A percentile compares a stretch with the other conserved stretches of the same genome.
Evolutionary conservation across 2,797 vertebrate genomes (phyloP).

Genomic region (Onychomys torridus): DNA sequence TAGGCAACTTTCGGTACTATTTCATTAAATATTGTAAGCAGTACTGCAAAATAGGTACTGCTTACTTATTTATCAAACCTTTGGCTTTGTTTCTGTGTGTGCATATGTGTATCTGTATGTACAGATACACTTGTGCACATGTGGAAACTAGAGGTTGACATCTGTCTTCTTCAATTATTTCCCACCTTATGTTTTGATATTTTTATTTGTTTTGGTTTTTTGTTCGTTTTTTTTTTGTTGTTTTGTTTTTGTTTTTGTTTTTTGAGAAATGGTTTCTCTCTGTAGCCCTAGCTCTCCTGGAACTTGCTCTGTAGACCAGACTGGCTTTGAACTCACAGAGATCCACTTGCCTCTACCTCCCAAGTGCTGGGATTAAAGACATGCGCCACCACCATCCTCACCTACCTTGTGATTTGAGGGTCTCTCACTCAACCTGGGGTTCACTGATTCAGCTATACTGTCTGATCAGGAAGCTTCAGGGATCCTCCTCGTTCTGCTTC

Average conservation of each 20-base stretch:
- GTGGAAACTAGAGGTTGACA: not conserved
- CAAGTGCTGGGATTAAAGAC: not conserved
- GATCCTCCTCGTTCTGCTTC: not conserved
- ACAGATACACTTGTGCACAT: not conserved
- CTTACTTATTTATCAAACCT: not conserved
- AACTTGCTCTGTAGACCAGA: not conserved
- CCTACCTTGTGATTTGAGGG: not conserved
- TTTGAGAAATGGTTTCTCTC: not conserved
- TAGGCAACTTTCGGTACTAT: not conserved
- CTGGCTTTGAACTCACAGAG: not conserved
- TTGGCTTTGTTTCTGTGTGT: not conserved
- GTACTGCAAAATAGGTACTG: not conserved
- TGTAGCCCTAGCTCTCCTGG: not conserved
- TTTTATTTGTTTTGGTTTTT: not conserved
- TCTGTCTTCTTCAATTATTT: not conserved
- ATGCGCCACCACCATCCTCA: fast-evolving
- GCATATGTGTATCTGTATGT: not conserved
- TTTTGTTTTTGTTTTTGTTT: not conserved
- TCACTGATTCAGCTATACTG: not conserved
- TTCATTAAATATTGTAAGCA: not conserved
- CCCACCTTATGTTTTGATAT: not conserved
- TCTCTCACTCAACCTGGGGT: not conserved
- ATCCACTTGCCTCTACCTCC: not conserved
- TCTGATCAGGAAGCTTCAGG: not conserved
- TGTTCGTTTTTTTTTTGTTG: not conserved